phyloP scores from a whole-genome alignment of 2,888 invertebrate genomes.

The Hedya salicella region DNA sequence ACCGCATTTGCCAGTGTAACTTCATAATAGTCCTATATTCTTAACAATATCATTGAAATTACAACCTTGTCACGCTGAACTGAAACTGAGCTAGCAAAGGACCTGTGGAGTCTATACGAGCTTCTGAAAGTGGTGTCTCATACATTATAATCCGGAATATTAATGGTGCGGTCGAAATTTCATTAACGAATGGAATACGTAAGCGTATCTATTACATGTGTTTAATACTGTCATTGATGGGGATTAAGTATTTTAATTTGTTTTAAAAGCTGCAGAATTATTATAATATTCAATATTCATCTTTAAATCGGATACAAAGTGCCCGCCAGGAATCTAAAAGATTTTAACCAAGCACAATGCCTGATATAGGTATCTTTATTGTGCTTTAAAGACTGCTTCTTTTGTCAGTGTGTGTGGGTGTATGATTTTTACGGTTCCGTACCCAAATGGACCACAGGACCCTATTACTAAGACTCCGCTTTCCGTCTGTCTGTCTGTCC shows the following conservation, averaged over 20 bases:
- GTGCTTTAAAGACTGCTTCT: too few species aligned
- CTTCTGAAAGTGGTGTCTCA: background rate
- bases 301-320: too few species aligned
- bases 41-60: background rate
- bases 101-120: background rate
- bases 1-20: background rate
- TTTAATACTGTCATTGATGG: conserved; percentile 1
- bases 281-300: too few species aligned
- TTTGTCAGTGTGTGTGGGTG: too few species aligned
- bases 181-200: conserved; percentile 38
- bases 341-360: too few species aligned
- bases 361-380: too few species aligned
- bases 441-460: too few species aligned
- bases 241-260: conserved; percentile 5
- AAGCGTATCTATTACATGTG: conserved; percentile 20
- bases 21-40: background rate
- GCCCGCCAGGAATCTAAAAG: too few species aligned
- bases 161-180: conserved; percentile 38
- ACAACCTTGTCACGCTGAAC: background rate
- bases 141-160: conserved; percentile 41
- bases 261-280: background rate
- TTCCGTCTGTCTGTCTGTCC: too few species aligned
- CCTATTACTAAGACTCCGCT: too few species aligned
- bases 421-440: too few species aligned
- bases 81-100: background rate